These are phyloP conservation scores for Stegana nigrithorax DNA, from an alignment of 2,888 invertebrate genomes.

Conservation along the genomic window DNA sequence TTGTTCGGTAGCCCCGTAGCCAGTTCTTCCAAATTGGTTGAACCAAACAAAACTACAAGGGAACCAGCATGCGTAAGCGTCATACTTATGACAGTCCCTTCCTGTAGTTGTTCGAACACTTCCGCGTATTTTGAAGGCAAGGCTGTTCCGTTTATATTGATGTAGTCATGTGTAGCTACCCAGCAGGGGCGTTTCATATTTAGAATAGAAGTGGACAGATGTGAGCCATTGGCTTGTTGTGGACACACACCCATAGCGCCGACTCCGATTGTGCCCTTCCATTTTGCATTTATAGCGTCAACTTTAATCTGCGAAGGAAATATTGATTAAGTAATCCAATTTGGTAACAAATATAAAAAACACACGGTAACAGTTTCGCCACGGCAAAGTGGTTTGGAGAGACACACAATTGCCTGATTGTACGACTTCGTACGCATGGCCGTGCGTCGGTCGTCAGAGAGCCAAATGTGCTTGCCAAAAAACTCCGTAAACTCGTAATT, in stretches of 20 bases:
- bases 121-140: constrained; percentile 81
- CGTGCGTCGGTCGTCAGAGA: constrained; percentile 74
- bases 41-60: constrained; percentile 78
- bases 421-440: constrained; percentile 85
- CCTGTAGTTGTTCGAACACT: constrained; percentile 77
- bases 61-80: constrained; percentile 80
- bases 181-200: constrained; percentile 83
- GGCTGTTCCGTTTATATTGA: constrained; percentile 84
- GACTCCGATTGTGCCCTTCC: constrained; percentile 82
- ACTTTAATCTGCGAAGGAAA: constrained; percentile 74
- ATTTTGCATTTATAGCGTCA: constrained; percentile 78
- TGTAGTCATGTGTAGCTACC: constrained; percentile 84
- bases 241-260: constrained; percentile 84
- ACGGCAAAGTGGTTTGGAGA: constrained; percentile 75
- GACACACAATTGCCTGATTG: constrained; percentile 83
- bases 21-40: constrained; percentile 79
- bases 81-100: constrained; percentile 81
- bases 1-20: constrained; percentile 77
- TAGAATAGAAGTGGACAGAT: constrained; percentile 64
- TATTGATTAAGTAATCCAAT: constrained; percentile 5
- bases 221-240: constrained; percentile 70
- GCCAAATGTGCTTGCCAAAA: constrained; percentile 84
- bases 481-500: constrained; percentile 82
- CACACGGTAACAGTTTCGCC: constrained; percentile 79
- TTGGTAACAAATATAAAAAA: too few relatives aligned